These are phyloP conservation scores for Nomada flava DNA, from an alignment of 2,888 invertebrate species.

Conservation along the genomic window DNA sequence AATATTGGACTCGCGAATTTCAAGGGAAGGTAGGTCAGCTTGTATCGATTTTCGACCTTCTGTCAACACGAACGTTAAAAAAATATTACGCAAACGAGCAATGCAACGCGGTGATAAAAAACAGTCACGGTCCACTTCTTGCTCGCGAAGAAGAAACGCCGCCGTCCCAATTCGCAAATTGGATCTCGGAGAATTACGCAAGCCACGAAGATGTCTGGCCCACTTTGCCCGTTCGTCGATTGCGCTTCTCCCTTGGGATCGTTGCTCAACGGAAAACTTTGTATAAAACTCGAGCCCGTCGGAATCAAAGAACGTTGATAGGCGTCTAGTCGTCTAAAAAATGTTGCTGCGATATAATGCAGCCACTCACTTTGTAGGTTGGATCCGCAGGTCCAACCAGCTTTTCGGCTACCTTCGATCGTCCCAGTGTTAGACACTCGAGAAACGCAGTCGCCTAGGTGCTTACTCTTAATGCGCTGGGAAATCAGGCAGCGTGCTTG, in stretches of 20 bases:
- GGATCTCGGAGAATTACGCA: conserved; percentile 43
- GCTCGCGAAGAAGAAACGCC: conserved; percentile 28
- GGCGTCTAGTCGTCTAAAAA: not conserved
- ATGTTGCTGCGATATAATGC: not conserved
- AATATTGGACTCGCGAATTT: conserved; percentile 27
- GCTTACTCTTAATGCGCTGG: conserved; percentile 2
- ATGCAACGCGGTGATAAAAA: not conserved
- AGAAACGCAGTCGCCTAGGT: not conserved
- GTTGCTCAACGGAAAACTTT: conserved; percentile 3
- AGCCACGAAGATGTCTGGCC: conserved; percentile 17
- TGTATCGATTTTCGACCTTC: not conserved
- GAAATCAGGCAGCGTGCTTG: conserved; percentile 26
- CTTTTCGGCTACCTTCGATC: conserved; percentile 6
- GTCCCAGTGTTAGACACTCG: not conserved
- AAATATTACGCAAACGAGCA: conserved; percentile 1
- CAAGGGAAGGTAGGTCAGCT: conserved; percentile 10
- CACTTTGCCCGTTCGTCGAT: conserved; percentile 27
- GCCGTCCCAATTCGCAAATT: conserved; percentile 59
- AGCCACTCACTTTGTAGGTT: conserved; percentile 80
- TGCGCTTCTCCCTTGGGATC: conserved; percentile 22
- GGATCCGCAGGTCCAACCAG: conserved; percentile 63
- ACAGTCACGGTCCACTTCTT: too few relatives aligned
- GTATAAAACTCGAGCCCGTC: not conserved
- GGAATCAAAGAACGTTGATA: not conserved
- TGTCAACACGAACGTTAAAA: not conserved